phyloP scores from a whole-genome alignment of 1,140 invertebrate genomes.

The Drosophila ercepeae region DNA sequence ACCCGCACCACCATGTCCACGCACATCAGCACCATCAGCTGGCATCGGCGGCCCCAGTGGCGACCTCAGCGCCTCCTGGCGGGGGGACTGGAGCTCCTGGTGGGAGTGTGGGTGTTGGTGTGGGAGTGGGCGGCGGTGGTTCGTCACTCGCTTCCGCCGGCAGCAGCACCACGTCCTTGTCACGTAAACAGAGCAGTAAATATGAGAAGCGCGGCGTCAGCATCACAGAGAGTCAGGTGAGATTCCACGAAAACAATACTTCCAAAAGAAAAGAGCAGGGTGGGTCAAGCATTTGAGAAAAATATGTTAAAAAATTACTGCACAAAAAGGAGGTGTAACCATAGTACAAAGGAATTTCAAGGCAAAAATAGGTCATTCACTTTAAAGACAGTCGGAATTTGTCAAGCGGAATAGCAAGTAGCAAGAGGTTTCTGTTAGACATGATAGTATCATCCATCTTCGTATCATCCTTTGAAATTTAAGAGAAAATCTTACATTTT shows the following conservation, averaged over 20 bases:
- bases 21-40: conserved; percentile 10
- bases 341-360: not conserved
- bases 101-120: not conserved
- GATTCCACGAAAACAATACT: conserved; percentile 26
- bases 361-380: not conserved
- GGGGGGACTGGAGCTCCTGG: conserved; percentile 11
- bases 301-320: conserved; percentile 1
- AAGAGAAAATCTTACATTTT: no score
- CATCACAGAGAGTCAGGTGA: conserved; percentile 83
- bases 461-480: no score
- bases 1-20: conserved; percentile 39
- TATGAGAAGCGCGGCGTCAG: conserved; percentile 82
- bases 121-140: conserved; percentile 6
- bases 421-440: no score
- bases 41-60: conserved; percentile 21
- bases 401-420: no score
- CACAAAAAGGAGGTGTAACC: not conserved
- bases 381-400: no score
- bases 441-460: no score
- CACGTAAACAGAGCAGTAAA: conserved; percentile 82
- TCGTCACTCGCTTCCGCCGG: conserved; percentile 57
- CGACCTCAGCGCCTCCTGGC: conserved; percentile 11
- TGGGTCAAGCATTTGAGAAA: not conserved
- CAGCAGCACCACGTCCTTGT: conserved; percentile 65
- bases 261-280: not conserved